Evolutionary conservation across 2,113 vertebrate genomes (phyloP), one percentile per base, ranked within the genome.

Genomic region (Picathartes gymnocephalus): DNA sequence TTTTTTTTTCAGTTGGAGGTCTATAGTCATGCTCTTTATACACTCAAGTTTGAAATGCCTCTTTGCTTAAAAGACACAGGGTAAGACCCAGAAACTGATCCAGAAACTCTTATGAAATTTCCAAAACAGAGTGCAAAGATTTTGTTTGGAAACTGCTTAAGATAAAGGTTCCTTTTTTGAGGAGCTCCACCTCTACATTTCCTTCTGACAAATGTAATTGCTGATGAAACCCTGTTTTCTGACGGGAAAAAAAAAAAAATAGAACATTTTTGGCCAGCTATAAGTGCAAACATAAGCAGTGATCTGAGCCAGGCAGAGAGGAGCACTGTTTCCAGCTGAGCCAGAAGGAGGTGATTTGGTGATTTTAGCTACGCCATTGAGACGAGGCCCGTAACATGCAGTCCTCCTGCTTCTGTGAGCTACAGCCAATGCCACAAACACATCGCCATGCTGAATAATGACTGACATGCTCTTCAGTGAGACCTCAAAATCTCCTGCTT

Each of bases 331-430:
- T 83, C 50, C 58, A 92, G 20, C 20, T 80, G 80, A 66, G 64
- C 48, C 33, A 62, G 61, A 27, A 76, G 39, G 80, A 66, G 72
- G 20, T 39, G 53, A 53, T 71, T 69, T 71, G 73, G 23, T 64
- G 65, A 60, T 68, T 79, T 83, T 56, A 76, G 54, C 61, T 57
- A 5, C 58, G 51, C 14, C 35, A 5, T 6, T 40, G 73, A 48
- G 40, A 33, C 1, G 3, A 78, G 13, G 31, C 23, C 15, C 1
- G 0, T 57, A 56, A 48, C 45, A 50, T 2, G 0, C 8, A 3
- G 25, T 39, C 35, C 50, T 89, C 69, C 64, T 66, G 33, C 50
- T 24, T 1, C 2, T 9, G 6, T 11, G 57, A 18, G 28, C 15
- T 47, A 23, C 39, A 42, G 60, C 13, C 45, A 54, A 4, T 2